Evolutionary conservation across 2,888 invertebrate genomes (phyloP).

Genomic region (Dynastes grantii): DNA sequence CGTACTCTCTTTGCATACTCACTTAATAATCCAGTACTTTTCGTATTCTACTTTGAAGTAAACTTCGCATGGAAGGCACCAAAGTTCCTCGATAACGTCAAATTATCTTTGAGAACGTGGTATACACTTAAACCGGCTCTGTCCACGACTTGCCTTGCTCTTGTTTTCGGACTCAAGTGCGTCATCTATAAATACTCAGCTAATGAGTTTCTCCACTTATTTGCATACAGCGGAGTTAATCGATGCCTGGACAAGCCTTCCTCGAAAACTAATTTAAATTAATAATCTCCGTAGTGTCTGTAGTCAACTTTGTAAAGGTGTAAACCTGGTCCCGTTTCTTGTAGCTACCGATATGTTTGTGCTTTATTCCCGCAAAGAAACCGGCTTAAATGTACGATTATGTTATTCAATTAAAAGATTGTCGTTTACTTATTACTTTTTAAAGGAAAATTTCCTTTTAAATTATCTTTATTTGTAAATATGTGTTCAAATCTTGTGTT

Average conservation of each 20-base stretch:
- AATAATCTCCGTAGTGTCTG: not conserved
- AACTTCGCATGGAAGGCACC: too few relatives aligned
- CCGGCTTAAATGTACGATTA: too few relatives aligned
- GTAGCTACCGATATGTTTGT: too few relatives aligned
- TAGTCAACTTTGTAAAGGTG: slow-evolving; percentile 14
- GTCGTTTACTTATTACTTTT: not conserved
- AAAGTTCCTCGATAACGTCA: too few relatives aligned
- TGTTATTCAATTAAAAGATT: too few relatives aligned
- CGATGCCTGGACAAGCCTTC: slow-evolving; percentile 40
- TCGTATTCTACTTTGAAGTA: too few relatives aligned
- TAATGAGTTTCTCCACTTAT: slow-evolving; percentile 49
- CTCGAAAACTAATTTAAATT: slow-evolving; percentile 49
- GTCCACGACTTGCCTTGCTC: not conserved
- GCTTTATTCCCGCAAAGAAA: too few relatives aligned
- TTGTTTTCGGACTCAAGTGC: slow-evolving; percentile 6
- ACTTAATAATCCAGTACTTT: too few relatives aligned
- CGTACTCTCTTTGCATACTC: too few relatives aligned
- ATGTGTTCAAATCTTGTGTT: too few relatives aligned
- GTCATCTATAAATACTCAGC: slow-evolving; percentile 47
- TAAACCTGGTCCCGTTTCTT: slow-evolving; percentile 18
- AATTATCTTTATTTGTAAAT: not conserved
- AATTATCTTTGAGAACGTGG: too few relatives aligned
- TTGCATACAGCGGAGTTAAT: slow-evolving; percentile 49
- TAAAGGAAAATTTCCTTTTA: not conserved
- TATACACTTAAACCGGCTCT: slow-evolving; percentile 8